Conservation (phyloP, 1,140 invertebrate genomes). For the Caenorhabditis brenneri region DNA sequence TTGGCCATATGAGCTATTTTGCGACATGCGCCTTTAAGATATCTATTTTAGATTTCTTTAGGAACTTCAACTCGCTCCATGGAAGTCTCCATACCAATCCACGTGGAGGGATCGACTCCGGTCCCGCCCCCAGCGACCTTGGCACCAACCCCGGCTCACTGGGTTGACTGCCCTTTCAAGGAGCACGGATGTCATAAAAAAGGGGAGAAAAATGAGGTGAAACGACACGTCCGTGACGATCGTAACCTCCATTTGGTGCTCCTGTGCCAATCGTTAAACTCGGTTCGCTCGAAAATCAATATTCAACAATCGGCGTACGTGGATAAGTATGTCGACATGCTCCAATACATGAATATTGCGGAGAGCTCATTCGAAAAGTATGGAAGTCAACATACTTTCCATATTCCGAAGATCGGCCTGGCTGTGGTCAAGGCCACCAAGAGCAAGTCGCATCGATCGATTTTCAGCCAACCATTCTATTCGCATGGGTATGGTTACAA, state of each 20-base stretch:
- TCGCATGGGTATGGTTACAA: constrained; percentile 43
- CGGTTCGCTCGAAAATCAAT: background rate
- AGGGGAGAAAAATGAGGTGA: constrained; percentile 16
- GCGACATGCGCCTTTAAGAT: too few species aligned
- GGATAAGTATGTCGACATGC: background rate
- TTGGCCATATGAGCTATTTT: too few species aligned
- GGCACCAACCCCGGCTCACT: too few species aligned
- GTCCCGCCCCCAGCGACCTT: too few species aligned
- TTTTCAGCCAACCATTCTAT: constrained; percentile 40
- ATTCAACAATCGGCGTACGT: constrained; percentile 16
- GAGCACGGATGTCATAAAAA: constrained; percentile 33
- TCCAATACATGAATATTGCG: background rate
- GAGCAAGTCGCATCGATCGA: background rate
- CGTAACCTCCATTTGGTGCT: constrained; percentile 28
- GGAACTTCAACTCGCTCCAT: background rate
- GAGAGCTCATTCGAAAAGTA: background rate
- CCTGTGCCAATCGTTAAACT: background rate
- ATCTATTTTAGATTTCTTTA: too few species aligned
- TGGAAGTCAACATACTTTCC: constrained; percentile 23
- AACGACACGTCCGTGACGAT: constrained; percentile 36
- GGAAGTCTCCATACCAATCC: constrained; percentile 4
- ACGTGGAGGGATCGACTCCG: too few species aligned
- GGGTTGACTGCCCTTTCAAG: constrained; percentile 22
- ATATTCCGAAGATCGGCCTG: constrained; percentile 7
- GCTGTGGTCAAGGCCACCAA: background rate